Conservation (phyloP, 2,797 vertebrate species). For the Astyanax mexicanus region DNA sequence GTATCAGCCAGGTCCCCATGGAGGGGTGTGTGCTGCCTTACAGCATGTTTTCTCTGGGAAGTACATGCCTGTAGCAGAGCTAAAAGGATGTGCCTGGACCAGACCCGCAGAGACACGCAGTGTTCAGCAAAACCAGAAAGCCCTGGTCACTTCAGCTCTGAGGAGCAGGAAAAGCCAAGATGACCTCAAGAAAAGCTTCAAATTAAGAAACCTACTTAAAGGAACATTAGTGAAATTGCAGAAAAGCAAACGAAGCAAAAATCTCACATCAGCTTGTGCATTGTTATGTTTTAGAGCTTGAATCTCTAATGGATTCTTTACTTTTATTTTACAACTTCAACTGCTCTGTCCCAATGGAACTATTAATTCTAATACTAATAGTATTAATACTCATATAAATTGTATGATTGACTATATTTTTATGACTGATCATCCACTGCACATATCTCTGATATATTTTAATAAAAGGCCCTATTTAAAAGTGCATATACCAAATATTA, state of each 20-base stretch:
- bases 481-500: too few relatives aligned
- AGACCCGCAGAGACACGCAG: constrained; percentile 43
- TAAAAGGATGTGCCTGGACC: constrained; percentile 61
- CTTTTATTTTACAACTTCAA: constrained; percentile 39
- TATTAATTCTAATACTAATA: constrained; percentile 26
- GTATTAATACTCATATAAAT: constrained; percentile 42
- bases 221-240: constrained; percentile 7
- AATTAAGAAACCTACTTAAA: constrained; percentile 50
- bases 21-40: constrained; percentile 46
- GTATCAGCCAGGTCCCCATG: constrained; percentile 54
- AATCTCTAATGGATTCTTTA: too few relatives aligned
- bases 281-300: too few relatives aligned
- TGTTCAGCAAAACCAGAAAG: constrained; percentile 45
- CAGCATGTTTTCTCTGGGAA: constrained; percentile 62
- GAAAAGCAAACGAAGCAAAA: neutral
- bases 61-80: constrained; percentile 56
- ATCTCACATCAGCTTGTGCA: neutral
- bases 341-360: constrained; percentile 22
- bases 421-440: neutral
- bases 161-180: constrained; percentile 62
- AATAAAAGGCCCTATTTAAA: too few relatives aligned
- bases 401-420: neutral
- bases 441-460: neutral
- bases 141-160: constrained; percentile 47
- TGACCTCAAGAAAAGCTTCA: constrained; percentile 46